A percentile compares a stretch with the other conserved stretches of the same genome.
Conservation (phyloP, 1,140 invertebrate species). For the Spodoptera frugiperda region DNA sequence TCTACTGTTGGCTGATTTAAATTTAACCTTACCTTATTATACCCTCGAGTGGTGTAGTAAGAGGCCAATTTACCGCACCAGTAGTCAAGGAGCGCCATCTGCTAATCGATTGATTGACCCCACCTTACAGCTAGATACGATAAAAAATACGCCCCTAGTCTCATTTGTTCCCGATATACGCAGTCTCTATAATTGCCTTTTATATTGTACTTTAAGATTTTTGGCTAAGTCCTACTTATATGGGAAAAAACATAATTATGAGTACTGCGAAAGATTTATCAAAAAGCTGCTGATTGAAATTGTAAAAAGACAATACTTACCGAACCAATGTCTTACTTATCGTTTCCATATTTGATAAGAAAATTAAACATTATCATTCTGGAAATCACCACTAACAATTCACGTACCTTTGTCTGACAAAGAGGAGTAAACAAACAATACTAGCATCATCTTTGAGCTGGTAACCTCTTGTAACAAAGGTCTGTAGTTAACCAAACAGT, state of each 20-base stretch:
- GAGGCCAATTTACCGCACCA: slow-evolving; percentile 81
- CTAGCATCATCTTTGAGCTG: slow-evolving; percentile 12
- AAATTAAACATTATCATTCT: no score
- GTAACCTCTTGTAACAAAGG: slow-evolving; percentile 16
- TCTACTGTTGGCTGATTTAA: slow-evolving; percentile 44
- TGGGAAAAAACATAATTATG: no score
- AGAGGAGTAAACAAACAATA: slow-evolving; percentile 26
- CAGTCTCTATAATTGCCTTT: slow-evolving; percentile 59
- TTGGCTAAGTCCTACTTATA: background rate
- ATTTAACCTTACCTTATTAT: slow-evolving; percentile 68
- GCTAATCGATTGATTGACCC: slow-evolving; percentile 84
- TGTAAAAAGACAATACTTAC: no score
- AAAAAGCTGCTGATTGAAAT: no score
- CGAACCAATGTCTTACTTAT: no score
- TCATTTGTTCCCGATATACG: slow-evolving; percentile 60
- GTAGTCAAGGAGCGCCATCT: slow-evolving; percentile 81
- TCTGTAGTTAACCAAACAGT: slow-evolving; percentile 54
- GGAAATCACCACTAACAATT: background rate
- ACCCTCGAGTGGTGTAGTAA: slow-evolving; percentile 61
- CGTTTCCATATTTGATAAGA: no score
- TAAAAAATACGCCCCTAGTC: slow-evolving; percentile 71
- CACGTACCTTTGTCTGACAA: slow-evolving; percentile 6
- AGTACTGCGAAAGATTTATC: no score
- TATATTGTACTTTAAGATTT: slow-evolving; percentile 31
- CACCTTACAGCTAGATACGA: slow-evolving; percentile 67